Evolutionary conservation across 1,140 invertebrate genomes (phyloP).

Genomic region (Phocides pigmalion): DNA sequence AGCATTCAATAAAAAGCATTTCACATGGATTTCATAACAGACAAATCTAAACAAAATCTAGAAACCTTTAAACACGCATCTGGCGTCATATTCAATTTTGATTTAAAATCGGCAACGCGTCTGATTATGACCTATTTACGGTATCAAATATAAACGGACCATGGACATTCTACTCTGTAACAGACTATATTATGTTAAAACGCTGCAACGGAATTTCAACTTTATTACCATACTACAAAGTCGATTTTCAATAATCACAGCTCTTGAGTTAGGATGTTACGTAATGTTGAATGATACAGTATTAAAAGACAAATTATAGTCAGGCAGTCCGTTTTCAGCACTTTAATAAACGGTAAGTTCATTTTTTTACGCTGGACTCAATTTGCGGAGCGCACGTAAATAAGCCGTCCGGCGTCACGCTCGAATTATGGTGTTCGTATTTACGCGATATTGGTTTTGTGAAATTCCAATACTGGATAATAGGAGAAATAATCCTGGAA

Average conservation of each 20-base stretch:
- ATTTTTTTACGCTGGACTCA: constrained; percentile 20
- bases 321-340: constrained; percentile 22
- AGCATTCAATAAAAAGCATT: background rate
- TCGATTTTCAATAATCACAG: background rate
- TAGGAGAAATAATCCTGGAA: no score
- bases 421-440: constrained; percentile 1
- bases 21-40: background rate
- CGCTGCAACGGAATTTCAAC: background rate
- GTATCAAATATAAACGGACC: constrained; percentile 18
- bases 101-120: constrained; percentile 26
- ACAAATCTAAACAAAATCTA: constrained; percentile 1
- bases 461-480: no score
- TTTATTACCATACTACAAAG: background rate
- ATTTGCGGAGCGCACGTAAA: constrained; percentile 8
- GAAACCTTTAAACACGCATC: constrained; percentile 14
- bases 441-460: background rate
- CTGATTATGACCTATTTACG: constrained; percentile 31
- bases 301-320: constrained; percentile 31
- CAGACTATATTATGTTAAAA: background rate
- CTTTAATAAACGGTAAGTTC: constrained; percentile 26
- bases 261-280: background rate
- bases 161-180: background rate
- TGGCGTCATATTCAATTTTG: constrained; percentile 24
- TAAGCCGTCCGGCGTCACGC: constrained; percentile 2
- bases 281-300: background rate